Conservation (phyloP, 2,888 invertebrate genomes). For the Mimumesa dahlbomi region DNA sequence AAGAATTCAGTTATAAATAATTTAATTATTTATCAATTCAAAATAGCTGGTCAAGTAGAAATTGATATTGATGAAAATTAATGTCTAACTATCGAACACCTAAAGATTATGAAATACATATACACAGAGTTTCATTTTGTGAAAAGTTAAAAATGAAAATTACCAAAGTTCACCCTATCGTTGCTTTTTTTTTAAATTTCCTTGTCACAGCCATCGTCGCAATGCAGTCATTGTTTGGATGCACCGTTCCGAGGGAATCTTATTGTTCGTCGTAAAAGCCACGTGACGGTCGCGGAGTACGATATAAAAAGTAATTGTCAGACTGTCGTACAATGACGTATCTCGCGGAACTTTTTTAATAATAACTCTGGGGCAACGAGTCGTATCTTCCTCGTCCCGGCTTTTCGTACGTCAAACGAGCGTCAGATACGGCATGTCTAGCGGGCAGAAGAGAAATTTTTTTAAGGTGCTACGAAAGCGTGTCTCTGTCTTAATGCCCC, state of each 20-base stretch:
- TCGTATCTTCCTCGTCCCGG: constrained; percentile 10
- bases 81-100: no score
- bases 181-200: no score
- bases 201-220: no score
- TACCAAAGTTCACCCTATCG: no score
- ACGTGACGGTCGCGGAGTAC: constrained; percentile 9
- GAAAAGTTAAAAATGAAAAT: no score
- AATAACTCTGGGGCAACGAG: constrained; percentile 5
- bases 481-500: constrained; percentile 34
- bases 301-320: neutral
- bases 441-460: constrained; percentile 54
- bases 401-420: no score
- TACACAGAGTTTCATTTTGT: no score
- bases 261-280: neutral
- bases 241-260: neutral
- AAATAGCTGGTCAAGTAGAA: no score
- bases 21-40: no score
- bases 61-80: no score
- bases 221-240: neutral
- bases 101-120: no score
- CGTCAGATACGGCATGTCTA: neutral
- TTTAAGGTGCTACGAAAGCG: constrained; percentile 39
- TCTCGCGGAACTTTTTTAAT: constrained; percentile 45
- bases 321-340: neutral
- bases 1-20: no score